Evolutionary conservation across 35 echinoderm and acorn worm species (phyloP).

Genomic region (Apostichopus californicus): DNA sequence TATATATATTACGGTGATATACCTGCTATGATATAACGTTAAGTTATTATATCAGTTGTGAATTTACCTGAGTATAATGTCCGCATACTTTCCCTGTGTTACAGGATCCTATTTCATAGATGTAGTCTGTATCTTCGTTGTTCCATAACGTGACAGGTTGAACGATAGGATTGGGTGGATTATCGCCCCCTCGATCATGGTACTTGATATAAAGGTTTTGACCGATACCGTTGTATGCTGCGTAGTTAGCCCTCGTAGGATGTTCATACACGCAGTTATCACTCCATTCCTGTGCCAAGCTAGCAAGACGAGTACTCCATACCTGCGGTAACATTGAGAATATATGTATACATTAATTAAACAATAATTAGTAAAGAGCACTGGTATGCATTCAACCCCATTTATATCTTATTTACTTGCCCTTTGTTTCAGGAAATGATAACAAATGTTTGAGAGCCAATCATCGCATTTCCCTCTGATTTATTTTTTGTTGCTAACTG

Average conservation of each 20-base stretch:
- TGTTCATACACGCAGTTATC: slow-evolving; percentile 48
- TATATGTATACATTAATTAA: background rate
- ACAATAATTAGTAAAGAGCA: too few species aligned
- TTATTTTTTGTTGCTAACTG: too few species aligned
- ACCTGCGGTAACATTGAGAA: background rate
- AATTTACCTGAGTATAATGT: slow-evolving; percentile 55
- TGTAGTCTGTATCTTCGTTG: slow-evolving; percentile 22
- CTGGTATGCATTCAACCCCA: too few species aligned
- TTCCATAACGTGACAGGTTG: slow-evolving; percentile 30
- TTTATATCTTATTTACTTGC: too few species aligned
- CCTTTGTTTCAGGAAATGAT: too few species aligned
- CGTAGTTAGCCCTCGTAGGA: background rate
- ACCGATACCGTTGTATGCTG: slow-evolving; percentile 44
- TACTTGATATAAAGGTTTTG: slow-evolving; percentile 58
- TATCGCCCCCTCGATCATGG: background rate
- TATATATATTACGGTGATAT: too few species aligned
- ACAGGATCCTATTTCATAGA: slow-evolving; percentile 7
- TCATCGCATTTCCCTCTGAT: too few species aligned
- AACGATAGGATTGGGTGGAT: slow-evolving; percentile 11
- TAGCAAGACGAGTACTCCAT: slow-evolving; percentile 8
- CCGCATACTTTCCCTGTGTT: slow-evolving; percentile 31
- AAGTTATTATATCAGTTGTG: too few species aligned
- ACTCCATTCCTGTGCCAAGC: slow-evolving; percentile 43
- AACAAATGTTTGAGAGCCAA: too few species aligned
- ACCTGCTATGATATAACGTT: too few species aligned